Conservation (phyloP, 2,888 invertebrate genomes). For the Lampropteryx suffumata region DNA sequence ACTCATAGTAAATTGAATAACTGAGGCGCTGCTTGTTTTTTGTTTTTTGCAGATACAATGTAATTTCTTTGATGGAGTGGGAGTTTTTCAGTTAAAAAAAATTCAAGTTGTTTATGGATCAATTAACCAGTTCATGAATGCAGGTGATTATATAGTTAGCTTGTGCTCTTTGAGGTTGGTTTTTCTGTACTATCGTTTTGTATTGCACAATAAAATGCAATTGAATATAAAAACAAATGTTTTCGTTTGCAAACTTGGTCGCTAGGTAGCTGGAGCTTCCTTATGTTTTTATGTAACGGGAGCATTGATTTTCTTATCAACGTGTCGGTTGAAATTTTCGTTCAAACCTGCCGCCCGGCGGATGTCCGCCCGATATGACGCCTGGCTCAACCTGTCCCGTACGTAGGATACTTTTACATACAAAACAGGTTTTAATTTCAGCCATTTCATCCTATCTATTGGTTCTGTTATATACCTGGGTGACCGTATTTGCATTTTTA, state of each 20-base stretch:
- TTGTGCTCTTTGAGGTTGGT: background rate
- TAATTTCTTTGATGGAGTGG: background rate
- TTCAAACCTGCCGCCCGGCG: slow-evolving; percentile 44
- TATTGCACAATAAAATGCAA: too few species aligned
- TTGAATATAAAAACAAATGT: too few species aligned
- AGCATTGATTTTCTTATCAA: slow-evolving; percentile 49
- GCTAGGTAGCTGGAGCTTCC: background rate
- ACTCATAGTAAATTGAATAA: slow-evolving; percentile 10
- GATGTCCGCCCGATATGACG: slow-evolving; percentile 49
- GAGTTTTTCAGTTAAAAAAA: too few species aligned
- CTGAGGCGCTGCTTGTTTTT: slow-evolving; percentile 3
- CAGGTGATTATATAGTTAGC: background rate
- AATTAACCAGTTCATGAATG: too few species aligned
- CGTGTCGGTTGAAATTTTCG: slow-evolving; percentile 42
- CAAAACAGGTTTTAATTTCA: slow-evolving; percentile 4
- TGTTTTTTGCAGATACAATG: background rate
- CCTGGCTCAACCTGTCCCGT: slow-evolving; percentile 24
- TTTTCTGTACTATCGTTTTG: too few species aligned
- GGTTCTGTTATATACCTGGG: background rate
- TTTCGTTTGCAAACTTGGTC: background rate
- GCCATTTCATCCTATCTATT: too few species aligned
- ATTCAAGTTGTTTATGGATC: too few species aligned
- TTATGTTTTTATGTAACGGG: slow-evolving; percentile 24
- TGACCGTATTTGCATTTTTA: too few species aligned
- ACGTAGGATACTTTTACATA: background rate